Percentiles rank a stretch among this genome's conserved stretches.
These are phyloP conservation scores for Sitobion miscanthi DNA, from an alignment of 1,140 invertebrate species.

Conservation along the genomic window DNA sequence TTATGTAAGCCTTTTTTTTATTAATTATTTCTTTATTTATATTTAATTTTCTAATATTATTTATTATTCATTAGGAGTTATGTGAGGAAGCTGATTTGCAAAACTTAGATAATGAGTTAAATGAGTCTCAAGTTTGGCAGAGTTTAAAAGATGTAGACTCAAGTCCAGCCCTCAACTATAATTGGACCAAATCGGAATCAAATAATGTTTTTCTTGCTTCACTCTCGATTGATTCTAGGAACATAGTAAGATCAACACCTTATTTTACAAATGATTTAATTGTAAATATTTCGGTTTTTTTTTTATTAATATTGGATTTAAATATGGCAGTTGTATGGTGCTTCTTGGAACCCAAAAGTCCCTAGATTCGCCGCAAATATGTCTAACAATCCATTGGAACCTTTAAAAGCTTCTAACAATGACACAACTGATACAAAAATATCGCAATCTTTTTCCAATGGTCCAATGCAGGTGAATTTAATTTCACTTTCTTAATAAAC, in stretches of 20 bases:
- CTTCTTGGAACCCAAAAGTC: constrained; percentile 77
- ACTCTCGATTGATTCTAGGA: constrained; percentile 80
- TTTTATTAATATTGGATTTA: constrained; percentile 44
- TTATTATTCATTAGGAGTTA: not conserved
- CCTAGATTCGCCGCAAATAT: constrained; percentile 81
- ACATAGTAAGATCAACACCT: constrained; percentile 73
- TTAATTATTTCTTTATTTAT: not conserved
- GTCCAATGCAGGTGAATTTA: constrained; percentile 43
- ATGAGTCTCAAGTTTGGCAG: constrained; percentile 62
- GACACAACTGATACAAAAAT: constrained; percentile 23
- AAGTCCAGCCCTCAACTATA: constrained; percentile 73
- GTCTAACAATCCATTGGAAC: constrained; percentile 76
- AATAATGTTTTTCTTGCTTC: constrained; percentile 74
- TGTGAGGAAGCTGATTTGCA: constrained; percentile 42
- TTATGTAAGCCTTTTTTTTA: constrained; percentile 8
- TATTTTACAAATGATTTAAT: not conserved
- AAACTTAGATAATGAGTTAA: constrained; percentile 65
- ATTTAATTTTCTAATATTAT: not conserved
- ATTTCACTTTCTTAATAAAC: constrained; percentile 48
- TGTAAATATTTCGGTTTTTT: not conserved
- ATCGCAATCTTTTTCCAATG: constrained; percentile 38
- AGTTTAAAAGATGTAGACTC: constrained; percentile 72
- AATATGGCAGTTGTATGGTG: constrained; percentile 74
- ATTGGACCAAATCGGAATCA: constrained; percentile 74
- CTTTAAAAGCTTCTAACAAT: constrained; percentile 68